Percentiles rank a stretch among this genome's conserved stretches.
These are phyloP conservation scores for Marmota flaviventris DNA, from an alignment of 2,113 vertebrate species.

Conservation along the genomic window DNA sequence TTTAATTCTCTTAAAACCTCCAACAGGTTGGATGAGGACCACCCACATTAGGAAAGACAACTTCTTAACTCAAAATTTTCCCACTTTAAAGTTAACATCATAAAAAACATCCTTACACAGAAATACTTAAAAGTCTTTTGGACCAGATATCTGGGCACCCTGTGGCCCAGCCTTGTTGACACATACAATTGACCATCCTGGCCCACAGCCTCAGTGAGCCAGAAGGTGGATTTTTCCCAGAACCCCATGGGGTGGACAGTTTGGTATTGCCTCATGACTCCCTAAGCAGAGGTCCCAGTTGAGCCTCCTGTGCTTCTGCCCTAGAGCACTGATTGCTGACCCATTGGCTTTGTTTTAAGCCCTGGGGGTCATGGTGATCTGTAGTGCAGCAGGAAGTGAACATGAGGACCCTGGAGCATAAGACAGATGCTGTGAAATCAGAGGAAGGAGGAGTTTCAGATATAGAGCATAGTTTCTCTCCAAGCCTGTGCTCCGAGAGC, in stretches of 20 bases:
- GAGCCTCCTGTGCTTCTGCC: background rate
- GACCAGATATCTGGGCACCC: background rate
- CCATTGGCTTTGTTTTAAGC: too few species aligned
- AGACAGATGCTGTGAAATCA: background rate
- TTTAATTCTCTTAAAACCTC: background rate
- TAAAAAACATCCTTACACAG: background rate
- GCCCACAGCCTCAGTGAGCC: background rate
- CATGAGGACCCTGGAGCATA: rapidly evolving
- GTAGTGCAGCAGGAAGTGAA: background rate
- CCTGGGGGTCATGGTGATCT: background rate
- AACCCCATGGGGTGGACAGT: background rate
- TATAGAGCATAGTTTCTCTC: rapidly evolving
- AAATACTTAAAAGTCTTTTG: background rate
- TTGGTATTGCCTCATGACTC: background rate
- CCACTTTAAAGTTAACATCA: background rate
- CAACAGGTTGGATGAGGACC: background rate
- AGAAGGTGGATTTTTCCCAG: background rate
- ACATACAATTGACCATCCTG: background rate
- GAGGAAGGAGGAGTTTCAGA: background rate
- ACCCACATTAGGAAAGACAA: background rate
- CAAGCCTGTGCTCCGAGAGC: background rate
- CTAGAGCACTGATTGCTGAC: too few species aligned
- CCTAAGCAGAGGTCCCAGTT: background rate
- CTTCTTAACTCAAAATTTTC: background rate
- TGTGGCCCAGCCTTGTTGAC: too few species aligned